phyloP scores from a whole-genome alignment of 2,113 vertebrate species.

The Engystomops pustulosus region DNA sequence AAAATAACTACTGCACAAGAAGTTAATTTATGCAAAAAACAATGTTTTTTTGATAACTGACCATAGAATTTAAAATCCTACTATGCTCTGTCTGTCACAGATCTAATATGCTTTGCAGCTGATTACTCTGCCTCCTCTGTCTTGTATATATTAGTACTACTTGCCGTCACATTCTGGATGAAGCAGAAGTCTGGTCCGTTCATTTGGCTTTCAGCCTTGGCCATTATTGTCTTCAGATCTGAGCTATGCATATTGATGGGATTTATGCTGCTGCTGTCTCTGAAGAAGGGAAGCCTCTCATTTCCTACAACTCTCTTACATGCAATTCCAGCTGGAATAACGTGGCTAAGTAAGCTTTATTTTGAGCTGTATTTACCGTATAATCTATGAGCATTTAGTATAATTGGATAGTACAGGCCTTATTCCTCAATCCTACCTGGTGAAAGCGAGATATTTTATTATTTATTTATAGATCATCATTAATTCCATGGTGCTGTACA shows the following conservation, averaged over 20 bases:
- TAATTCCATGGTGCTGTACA: too few species aligned
- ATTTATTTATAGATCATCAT: too few species aligned
- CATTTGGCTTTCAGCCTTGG: slow-evolving; percentile 87
- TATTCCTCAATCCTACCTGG: too few species aligned
- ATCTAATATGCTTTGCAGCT: too few species aligned
- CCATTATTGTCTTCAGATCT: slow-evolving; percentile 87
- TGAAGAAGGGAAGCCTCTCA: slow-evolving; percentile 77
- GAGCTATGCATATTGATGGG: slow-evolving; percentile 90
- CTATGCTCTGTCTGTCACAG: too few species aligned
- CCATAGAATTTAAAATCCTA: too few species aligned
- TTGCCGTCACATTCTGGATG: slow-evolving; percentile 88
- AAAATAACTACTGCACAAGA: neutral
- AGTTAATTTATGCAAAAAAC: too few species aligned
- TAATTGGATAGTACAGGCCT: too few species aligned
- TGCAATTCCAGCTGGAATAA: slow-evolving; percentile 81
- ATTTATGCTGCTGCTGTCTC: slow-evolving; percentile 80
- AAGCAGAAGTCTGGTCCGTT: slow-evolving; percentile 79
- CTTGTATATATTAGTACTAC: slow-evolving; percentile 75
- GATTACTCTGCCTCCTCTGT: too few species aligned
- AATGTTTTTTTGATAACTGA: too few species aligned
- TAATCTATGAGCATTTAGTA: too few species aligned
- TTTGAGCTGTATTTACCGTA: neutral
- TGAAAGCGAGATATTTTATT: too few species aligned
- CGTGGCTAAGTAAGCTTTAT: slow-evolving; percentile 83
- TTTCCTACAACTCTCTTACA: slow-evolving; percentile 74